Base-by-base conservation (phyloP, 2,888 invertebrate species). In the Meteorus colon region DNA sequence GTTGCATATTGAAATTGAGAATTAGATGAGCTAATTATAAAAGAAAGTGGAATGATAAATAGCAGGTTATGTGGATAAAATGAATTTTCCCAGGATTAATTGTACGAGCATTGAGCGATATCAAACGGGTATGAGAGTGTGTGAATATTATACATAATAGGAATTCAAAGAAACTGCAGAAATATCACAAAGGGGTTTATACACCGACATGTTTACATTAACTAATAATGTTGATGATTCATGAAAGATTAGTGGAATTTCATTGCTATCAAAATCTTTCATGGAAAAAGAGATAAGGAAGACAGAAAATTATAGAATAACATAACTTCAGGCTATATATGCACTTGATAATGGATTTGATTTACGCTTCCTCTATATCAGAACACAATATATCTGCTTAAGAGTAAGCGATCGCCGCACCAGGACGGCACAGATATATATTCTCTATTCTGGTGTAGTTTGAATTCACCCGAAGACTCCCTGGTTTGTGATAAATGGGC, bases 401-500 rank as follows among this genome's bases (percentile, higher is more conserved):
- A 24, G 24, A 8, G 24, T 55, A n/a, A 19, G 24, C n/a, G 55
- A 8, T 2, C 48, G 55, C n/a, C n/a, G 55, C 19, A 55, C 19
- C 55, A 41, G 41, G 2, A 41, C 41, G 8, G 12, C 12, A 12
- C 12, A 12, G 19, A 19, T n/a, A 24, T 19, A 55, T 55, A 55
- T 62, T 62, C n/a, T 62, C 12, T 62, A 62, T 14, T 29, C 31
- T 48, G 31, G 37, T 51, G 65, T 66, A 59, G 73, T 67, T 73
- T 67, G 67, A 73, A 73, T 66, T 73, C 66, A 16, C 34, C 62
- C 34, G 27, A 48, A 55, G 75, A 75, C 77, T 67, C 71, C 74
- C 76, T 66, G 80, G 78, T 79, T 76, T 76, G 66, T 79, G 82
- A 84, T 78, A 79, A 83, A 84, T 79, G 76, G 79, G 74, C 55